Evolutionary conservation across 2,888 invertebrate species (phyloP).

Genomic region (Dromius quadrimaculatus): DNA sequence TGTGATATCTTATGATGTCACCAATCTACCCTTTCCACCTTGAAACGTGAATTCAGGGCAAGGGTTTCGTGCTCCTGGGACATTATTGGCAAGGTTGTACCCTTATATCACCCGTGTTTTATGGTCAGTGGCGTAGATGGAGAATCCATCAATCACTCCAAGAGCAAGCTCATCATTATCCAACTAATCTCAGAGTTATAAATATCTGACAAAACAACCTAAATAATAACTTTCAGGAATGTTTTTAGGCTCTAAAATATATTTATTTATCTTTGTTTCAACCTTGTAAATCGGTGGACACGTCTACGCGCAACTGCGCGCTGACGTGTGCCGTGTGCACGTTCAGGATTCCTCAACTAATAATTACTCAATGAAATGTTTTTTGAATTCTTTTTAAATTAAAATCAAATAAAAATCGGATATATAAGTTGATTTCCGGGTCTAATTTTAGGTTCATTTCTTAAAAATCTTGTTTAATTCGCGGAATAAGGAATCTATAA

Average conservation of each 20-base stretch:
- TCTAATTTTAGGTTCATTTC: too few species aligned
- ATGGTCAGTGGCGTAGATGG: background rate
- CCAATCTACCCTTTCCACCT: slow-evolving; percentile 2
- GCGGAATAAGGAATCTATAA: slow-evolving; percentile 11
- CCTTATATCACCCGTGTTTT: background rate
- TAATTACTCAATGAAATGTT: background rate
- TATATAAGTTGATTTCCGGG: too few species aligned
- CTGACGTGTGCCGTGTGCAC: background rate
- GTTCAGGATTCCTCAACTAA: background rate
- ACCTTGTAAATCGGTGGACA: background rate
- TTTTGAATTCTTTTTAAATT: background rate
- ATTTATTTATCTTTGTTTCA: background rate
- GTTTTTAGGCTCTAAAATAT: background rate
- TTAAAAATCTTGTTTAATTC: slow-evolving; percentile 2
- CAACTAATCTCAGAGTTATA: background rate
- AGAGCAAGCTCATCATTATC: background rate
- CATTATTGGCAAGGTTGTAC: slow-evolving; percentile 23
- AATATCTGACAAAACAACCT: background rate
- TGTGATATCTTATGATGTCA: slow-evolving; percentile 45
- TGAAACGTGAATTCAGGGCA: slow-evolving; percentile 38
- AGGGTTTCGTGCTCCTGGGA: slow-evolving; percentile 36
- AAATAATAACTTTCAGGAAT: background rate
- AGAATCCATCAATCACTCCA: background rate
- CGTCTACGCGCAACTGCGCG: background rate
- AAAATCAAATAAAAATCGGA: too few species aligned